phyloP scores from a whole-genome alignment of 1,140 invertebrate genomes.

The Drosophila pseudoananassae region DNA sequence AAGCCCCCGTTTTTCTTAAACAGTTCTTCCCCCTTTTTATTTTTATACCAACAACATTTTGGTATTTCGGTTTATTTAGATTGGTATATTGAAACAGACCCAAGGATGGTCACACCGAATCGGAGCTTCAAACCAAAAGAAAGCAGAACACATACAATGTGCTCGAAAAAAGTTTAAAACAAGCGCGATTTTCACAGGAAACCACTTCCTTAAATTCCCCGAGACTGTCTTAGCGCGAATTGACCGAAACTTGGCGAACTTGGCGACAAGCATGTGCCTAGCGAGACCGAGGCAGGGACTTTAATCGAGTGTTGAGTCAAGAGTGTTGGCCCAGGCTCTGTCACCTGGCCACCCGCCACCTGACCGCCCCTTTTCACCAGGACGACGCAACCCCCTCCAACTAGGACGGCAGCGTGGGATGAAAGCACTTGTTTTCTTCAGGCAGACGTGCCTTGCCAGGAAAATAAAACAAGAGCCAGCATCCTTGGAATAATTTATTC shows the following conservation, averaged over 20 bases:
- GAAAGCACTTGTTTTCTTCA: constrained; percentile 21
- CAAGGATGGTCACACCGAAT: background rate
- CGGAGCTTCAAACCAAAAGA: background rate
- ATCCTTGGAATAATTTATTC: constrained; percentile 23
- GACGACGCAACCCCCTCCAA: background rate
- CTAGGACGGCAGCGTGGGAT: constrained; percentile 16
- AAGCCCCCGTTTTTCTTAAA: background rate
- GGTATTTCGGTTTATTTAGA: background rate
- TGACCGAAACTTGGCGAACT: no score
- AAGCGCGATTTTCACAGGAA: background rate
- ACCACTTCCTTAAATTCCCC: background rate
- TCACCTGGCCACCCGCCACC: constrained; percentile 25
- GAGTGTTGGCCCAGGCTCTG: constrained; percentile 42
- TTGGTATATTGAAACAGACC: background rate
- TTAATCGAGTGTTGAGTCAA: constrained; percentile 13
- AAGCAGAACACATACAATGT: background rate
- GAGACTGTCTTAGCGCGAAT: background rate
- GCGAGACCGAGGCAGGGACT: background rate
- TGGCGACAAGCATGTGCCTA: background rate
- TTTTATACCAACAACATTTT: background rate
- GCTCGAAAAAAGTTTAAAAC: constrained; percentile 3
- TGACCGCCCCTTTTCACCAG: background rate
- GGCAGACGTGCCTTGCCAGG: constrained; percentile 9
- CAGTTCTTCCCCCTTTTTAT: no score
- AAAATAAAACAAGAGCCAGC: constrained; percentile 9